Evolutionary conservation across 2,113 vertebrate species (phyloP).

Genomic region (Hydropotes inermis): DNA sequence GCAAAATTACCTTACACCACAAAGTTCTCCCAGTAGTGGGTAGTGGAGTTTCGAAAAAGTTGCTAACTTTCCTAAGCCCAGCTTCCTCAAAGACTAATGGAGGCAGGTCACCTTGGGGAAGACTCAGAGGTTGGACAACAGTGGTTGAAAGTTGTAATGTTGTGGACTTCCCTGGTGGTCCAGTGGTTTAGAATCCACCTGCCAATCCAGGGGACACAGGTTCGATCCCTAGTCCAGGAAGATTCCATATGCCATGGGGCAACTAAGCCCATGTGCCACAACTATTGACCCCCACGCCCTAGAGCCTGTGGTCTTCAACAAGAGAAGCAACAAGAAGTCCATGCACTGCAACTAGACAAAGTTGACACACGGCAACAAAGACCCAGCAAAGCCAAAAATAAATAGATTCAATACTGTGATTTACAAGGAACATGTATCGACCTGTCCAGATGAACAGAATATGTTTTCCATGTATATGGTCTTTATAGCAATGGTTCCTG

Average conservation of each 20-base stretch:
- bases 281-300: rapidly evolving
- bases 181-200: neutral
- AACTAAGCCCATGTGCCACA: neutral
- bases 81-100: neutral
- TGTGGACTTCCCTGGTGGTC: neutral
- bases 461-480: neutral
- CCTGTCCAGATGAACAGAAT: neutral
- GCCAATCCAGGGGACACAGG: neutral
- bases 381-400: neutral
- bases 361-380: neutral
- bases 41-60: neutral
- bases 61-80: neutral
- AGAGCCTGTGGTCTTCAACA: neutral
- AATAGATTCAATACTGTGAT: neutral
- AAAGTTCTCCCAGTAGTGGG: neutral
- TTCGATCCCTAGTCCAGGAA: neutral
- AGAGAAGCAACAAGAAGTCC: neutral
- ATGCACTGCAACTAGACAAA: neutral
- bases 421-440: neutral
- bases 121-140: neutral
- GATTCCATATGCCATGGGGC: neutral
- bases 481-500: neutral
- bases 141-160: neutral
- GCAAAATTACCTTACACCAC: neutral
- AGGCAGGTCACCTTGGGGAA: neutral